These are phyloP conservation scores for Muscicapa adusta DNA, from an alignment of 2,113 vertebrate genomes.

Conservation along the genomic window DNA sequence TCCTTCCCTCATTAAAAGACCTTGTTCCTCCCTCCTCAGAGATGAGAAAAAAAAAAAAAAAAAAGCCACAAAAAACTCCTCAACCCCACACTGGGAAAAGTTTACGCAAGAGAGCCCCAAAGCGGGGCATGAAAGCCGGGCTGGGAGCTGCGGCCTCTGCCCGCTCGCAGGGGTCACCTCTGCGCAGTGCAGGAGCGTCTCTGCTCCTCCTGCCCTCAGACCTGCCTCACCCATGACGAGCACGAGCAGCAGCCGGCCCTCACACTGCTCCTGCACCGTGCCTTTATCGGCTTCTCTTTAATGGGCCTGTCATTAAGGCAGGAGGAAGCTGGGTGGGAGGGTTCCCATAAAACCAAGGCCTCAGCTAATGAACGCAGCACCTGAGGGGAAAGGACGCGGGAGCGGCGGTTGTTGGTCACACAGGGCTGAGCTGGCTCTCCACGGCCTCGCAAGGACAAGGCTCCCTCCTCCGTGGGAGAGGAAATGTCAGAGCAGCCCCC, in stretches of 20 bases:
- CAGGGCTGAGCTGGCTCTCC: slow-evolving; percentile 11
- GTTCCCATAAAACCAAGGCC: slow-evolving; percentile 48
- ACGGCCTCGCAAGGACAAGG: background rate
- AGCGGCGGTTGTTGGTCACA: background rate
- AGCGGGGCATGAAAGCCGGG: slow-evolving; percentile 62
- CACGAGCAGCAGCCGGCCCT: background rate
- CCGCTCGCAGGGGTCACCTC: background rate
- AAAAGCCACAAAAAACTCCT: background rate
- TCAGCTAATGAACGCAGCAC: slow-evolving; percentile 35
- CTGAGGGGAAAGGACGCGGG: slow-evolving; percentile 15
- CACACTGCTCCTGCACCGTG: background rate
- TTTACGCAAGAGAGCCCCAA: slow-evolving; percentile 81
- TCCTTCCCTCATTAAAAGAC: slow-evolving; percentile 84
- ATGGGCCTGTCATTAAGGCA: slow-evolving; percentile 60
- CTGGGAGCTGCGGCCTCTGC: background rate
- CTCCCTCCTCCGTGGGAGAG: background rate
- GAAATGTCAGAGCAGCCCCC: background rate
- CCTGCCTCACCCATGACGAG: background rate
- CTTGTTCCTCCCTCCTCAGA: slow-evolving; percentile 77
- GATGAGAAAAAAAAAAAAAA: slow-evolving; percentile 12
- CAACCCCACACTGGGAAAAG: slow-evolving; percentile 55
- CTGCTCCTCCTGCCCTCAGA: background rate
- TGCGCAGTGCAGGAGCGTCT: background rate
- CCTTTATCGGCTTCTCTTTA: slow-evolving; percentile 60
- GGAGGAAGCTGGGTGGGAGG: slow-evolving; percentile 54